Conservation (phyloP, 1,140 invertebrate species). For the Cydia pomonella region DNA sequence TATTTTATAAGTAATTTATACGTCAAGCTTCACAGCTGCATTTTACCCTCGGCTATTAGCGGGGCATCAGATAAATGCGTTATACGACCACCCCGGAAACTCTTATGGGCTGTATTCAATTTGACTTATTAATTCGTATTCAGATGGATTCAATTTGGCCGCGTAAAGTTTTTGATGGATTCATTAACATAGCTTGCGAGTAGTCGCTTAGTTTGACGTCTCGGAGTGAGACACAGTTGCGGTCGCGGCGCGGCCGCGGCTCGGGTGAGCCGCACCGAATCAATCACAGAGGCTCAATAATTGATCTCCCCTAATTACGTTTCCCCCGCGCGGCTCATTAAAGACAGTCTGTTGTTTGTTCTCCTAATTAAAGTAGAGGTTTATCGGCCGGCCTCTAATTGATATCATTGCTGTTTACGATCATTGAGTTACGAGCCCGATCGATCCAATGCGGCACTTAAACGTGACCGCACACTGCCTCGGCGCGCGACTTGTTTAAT, state of each 20-base stretch:
- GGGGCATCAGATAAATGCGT: slow-evolving; percentile 63
- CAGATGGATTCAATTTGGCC: slow-evolving; percentile 12
- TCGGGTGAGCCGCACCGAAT: slow-evolving; percentile 50
- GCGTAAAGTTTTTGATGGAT: slow-evolving; percentile 24
- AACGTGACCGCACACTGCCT: slow-evolving; percentile 73
- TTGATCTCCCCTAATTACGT: slow-evolving; percentile 71
- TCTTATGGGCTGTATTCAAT: slow-evolving; percentile 50
- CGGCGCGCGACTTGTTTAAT: slow-evolving; percentile 68
- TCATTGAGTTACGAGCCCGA: slow-evolving; percentile 72
- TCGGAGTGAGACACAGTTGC: not conserved
- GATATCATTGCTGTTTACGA: slow-evolving; percentile 79
- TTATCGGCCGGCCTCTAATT: slow-evolving; percentile 76
- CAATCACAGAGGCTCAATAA: slow-evolving; percentile 70
- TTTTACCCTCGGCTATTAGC: slow-evolving; percentile 70
- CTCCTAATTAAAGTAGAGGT: slow-evolving; percentile 77
- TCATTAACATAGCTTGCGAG: slow-evolving; percentile 39
- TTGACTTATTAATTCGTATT: slow-evolving; percentile 36
- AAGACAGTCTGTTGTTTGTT: slow-evolving; percentile 76
- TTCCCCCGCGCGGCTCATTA: slow-evolving; percentile 72
- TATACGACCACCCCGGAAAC: slow-evolving; percentile 58
- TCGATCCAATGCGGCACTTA: slow-evolving; percentile 66
- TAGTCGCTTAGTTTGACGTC: not conserved
- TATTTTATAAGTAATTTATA: slow-evolving; percentile 76
- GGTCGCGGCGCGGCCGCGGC: slow-evolving; percentile 12
- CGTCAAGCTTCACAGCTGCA: slow-evolving; percentile 62